Evolutionary conservation across 2,797 vertebrate genomes (phyloP).

Genomic region (Presbytis comata): DNA sequence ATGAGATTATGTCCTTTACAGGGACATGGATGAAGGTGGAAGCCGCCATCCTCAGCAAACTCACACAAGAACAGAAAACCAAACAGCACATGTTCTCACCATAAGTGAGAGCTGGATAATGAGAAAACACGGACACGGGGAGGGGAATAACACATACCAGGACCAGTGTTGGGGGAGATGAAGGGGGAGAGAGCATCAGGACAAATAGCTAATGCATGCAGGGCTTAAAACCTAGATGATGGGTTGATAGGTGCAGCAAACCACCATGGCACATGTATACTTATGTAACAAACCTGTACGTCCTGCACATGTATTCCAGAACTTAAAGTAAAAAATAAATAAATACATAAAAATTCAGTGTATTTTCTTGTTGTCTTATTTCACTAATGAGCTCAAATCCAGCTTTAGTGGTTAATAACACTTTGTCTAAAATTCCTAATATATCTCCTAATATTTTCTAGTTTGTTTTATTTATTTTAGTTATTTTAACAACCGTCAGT

Average conservation of each 20-base stretch:
- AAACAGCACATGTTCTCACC: background rate
- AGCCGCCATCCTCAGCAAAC: background rate
- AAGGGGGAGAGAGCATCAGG: too few species aligned
- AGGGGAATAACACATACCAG: background rate
- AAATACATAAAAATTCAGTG: background rate
- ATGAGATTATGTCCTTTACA: background rate
- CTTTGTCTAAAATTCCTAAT: background rate
- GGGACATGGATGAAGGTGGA: background rate
- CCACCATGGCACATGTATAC: background rate
- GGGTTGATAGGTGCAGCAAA: background rate
- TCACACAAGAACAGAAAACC: background rate
- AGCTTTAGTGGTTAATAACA: background rate
- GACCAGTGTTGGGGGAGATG: background rate
- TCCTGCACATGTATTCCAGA: background rate
- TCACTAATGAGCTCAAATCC: background rate
- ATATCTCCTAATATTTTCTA: background rate
- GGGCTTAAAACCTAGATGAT: background rate
- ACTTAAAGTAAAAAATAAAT: background rate
- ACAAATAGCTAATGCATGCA: background rate
- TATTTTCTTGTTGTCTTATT: constrained; percentile 16
- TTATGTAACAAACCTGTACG: background rate
- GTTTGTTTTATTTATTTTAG: background rate
- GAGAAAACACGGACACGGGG: background rate
- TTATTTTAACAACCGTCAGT: background rate
- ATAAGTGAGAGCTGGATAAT: too few species aligned